Base-by-base conservation (phyloP, 2,797 vertebrate genomes). In the Sebastes paucispinis region DNA sequence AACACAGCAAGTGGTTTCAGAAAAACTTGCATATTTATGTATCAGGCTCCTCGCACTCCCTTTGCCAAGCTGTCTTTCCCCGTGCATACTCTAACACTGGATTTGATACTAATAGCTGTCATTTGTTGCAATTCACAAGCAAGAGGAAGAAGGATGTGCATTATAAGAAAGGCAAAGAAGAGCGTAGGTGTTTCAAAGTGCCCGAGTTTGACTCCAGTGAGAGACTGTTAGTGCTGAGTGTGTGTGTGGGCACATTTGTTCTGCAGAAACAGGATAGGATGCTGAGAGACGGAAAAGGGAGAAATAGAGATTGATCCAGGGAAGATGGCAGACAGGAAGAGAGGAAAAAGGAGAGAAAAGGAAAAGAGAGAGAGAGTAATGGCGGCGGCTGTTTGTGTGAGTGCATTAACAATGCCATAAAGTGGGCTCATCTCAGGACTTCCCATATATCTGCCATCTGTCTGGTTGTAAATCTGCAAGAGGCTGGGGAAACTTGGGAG, bases 361-460 rank as follows among this genome's bases (percentile, higher is more conserved):
- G 79, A 75, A 75, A 77, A 73, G 80, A 76, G 81, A 88, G 88
- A 85, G 85, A 91, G 90, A 91, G 86, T 91, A 91, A 92, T 87
- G 86, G 92, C 47, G 88, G 82, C 55, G 96, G 96, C 96, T 96
- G 97, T 98, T 98, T 98, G 97, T 97, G 97, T 94, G 96, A 97
- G 97, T 97, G 97, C 97, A 97, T 98, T 98, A 98, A 98, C 97
- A 97, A 96, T 97, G 96, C 96, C 96, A 96, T 96, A 97, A 98
- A 97, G 97, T 96, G 96, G 92, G 96, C 96, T 97, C 96, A 98
- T 98, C 97, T 98, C 97, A 97, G 97, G 96, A 96, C 96, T 97
- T 96, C 96, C 96, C 96, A 97, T 94, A 94, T 96, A 98, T 98
- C 96, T 97, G 96, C 97, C 97, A 98, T 98, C 97, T 98, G 97